phyloP scores from a whole-genome alignment of 2,113 vertebrate genomes.

The Catagonus wagneri region DNA sequence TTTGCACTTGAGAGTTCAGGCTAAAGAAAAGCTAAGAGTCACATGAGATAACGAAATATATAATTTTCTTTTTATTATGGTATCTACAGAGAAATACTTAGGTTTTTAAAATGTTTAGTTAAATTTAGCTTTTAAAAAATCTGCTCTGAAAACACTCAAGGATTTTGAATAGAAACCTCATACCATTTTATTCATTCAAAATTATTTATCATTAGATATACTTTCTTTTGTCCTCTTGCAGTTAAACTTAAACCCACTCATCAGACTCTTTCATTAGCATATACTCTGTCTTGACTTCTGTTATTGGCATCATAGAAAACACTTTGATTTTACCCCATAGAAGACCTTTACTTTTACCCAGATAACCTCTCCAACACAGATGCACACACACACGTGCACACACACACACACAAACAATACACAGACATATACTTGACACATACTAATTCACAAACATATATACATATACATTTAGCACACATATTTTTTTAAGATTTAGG shows the following conservation, averaged over 20 bases:
- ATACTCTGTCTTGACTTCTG: not conserved
- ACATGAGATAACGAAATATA: not conserved
- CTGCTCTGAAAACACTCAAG: not conserved
- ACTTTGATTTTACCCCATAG: not conserved
- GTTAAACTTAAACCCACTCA: not conserved
- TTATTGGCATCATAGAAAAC: not conserved
- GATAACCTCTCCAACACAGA: not conserved
- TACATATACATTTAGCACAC: not conserved
- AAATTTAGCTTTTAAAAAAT: slow-evolving; percentile 47
- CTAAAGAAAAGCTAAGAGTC: not conserved
- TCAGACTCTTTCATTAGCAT: not conserved
- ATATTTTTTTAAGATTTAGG: not conserved
- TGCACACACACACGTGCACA: not conserved
- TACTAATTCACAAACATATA: not conserved
- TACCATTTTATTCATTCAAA: not conserved
- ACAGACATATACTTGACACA: not conserved
- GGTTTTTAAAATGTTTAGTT: not conserved
- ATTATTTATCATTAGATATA: slow-evolving; percentile 17
- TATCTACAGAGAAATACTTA: slow-evolving; percentile 1
- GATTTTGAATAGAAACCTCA: slow-evolving; percentile 9
- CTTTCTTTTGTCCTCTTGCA: slow-evolving; percentile 2
- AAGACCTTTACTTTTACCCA: too few relatives aligned
- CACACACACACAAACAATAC: not conserved
- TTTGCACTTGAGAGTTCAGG: not conserved
- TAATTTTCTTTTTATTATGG: not conserved